phyloP scores from a whole-genome alignment of 1,140 invertebrate genomes.

The Anastrepha ludens region DNA sequence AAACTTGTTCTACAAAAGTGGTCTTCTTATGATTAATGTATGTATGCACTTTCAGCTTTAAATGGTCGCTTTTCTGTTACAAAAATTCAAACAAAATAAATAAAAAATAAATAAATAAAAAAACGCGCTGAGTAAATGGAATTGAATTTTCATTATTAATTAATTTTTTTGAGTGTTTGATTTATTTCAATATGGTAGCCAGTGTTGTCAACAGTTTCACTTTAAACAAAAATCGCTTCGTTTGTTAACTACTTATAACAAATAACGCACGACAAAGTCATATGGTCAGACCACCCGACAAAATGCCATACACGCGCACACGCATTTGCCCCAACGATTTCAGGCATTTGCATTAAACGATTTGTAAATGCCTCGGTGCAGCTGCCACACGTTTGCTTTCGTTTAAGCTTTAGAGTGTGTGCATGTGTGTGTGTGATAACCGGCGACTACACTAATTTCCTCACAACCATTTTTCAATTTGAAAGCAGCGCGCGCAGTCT shows the following conservation, averaged over 20 bases:
- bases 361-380: conserved; percentile 7
- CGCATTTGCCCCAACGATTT: background rate
- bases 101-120: too few species aligned
- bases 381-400: background rate
- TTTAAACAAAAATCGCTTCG: background rate
- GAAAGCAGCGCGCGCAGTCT: background rate
- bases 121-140: too few species aligned
- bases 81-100: too few species aligned
- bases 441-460: background rate
- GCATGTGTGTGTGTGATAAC: background rate
- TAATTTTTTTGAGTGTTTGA: too few species aligned
- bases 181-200: background rate
- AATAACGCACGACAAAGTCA: background rate
- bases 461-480: conserved; percentile 20
- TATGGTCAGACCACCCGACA: background rate
- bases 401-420: background rate
- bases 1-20: too few species aligned
- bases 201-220: background rate
- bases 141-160: too few species aligned
- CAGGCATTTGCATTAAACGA: background rate
- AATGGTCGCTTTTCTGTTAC: too few species aligned
- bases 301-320: background rate
- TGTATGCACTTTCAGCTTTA: too few species aligned
- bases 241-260: background rate
- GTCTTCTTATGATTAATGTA: too few species aligned